Percentiles rank a stretch among this genome's conserved stretches.
Conservation (phyloP, 1,140 invertebrate species). For the Caenorhabditis briggsae region DNA sequence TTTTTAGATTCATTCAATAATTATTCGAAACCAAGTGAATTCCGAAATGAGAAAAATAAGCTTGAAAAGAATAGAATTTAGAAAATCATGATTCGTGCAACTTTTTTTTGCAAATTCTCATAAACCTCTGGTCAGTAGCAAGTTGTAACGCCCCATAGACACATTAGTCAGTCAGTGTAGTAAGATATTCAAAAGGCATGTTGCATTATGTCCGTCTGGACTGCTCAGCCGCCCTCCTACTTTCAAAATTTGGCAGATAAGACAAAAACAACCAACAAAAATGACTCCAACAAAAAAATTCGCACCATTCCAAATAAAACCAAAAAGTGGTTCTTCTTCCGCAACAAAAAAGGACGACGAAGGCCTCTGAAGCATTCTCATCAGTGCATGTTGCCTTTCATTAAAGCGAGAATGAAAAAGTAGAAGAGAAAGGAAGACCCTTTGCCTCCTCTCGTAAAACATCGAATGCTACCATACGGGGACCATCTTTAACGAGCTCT, state of each 20-base stretch:
- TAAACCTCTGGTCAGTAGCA: background rate
- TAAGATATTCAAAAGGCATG: background rate
- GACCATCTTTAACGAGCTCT: constrained; percentile 47
- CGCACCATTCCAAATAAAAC: constrained; percentile 30
- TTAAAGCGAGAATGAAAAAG: constrained; percentile 44
- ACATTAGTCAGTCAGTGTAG: background rate
- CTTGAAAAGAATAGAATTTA: too few relatives aligned
- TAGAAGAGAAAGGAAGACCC: background rate
- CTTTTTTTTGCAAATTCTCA: background rate
- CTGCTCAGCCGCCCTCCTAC: background rate
- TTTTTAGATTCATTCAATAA: constrained; percentile 3
- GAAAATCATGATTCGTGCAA: too few relatives aligned
- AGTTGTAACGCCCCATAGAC: background rate
- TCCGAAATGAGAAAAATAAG: too few relatives aligned
- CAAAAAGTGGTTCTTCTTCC: constrained; percentile 6
- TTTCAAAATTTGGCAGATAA: background rate
- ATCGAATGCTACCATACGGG: constrained; percentile 54
- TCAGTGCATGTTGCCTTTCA: constrained; percentile 55
- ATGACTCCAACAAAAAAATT: constrained; percentile 11
- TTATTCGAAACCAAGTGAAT: too few relatives aligned
- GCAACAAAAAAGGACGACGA: constrained; percentile 14
- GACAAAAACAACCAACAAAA: constrained; percentile 20
- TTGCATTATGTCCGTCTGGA: background rate
- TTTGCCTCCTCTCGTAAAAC: constrained; percentile 29
- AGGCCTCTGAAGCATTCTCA: constrained; percentile 6